Base-by-base conservation (phyloP, 92 coral and sea anemone species). In the Epizoanthus rinbou region DNA sequence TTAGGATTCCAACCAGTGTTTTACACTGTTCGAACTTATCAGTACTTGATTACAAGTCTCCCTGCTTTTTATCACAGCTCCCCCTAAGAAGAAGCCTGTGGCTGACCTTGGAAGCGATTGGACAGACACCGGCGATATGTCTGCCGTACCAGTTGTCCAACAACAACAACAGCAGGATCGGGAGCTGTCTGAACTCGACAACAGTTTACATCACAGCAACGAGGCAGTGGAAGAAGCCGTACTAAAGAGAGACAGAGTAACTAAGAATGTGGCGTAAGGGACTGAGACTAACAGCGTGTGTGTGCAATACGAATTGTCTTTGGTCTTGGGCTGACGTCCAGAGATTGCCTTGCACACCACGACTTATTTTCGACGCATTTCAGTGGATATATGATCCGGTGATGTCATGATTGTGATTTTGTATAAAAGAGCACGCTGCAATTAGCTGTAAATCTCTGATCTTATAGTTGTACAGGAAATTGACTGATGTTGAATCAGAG, bases 151-250 rank as follows among this genome's bases (percentile, higher is more conserved):
- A 11, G 84, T 73, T 5, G 70, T 74, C 13, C 79, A 84, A 23
- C 50, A 81, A 67, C 84, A 86, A 59, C 87, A 83, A 59, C 85
- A 85, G 10, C 89, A 64, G 1, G 75, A 85, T 39, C 84, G 65
- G 43, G 73, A 85, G 10, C 57, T 81, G 65, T 62, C 73, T 16
- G 83, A 64, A 76, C 86, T 84, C 24, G 80, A 57, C 87, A 82
- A 87, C 75, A 79, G 75, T 47, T 69, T 72, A 63, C 54, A 54
- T 21, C 84, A 74, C 37, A 73, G 79, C 79, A 85, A 85, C 45
- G 95, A 86, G 33, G 89, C 93, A 33, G 88, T 94, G 74, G 98
- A 95, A 74, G 98, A 94, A 59, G 94, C 99, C 10, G 98, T 96
- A 15, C 78, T 96, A 64, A 96, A 94, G 87, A 87, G 96, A 79